These are phyloP conservation scores for Grammomys surdaster DNA, from an alignment of 2,113 vertebrate genomes.

Conservation along the genomic window DNA sequence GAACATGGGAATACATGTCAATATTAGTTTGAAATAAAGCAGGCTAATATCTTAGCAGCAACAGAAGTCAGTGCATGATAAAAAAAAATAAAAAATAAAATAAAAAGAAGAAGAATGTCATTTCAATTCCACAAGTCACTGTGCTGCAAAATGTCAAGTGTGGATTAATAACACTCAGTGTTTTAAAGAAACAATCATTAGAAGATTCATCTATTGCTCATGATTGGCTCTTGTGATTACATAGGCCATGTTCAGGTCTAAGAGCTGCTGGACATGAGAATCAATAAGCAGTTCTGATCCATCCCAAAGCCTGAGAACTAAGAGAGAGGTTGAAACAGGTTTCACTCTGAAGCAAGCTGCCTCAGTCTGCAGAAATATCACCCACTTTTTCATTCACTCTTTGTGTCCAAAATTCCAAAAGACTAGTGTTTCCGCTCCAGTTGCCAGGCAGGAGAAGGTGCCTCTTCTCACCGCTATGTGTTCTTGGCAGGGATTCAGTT, in stretches of 20 bases:
- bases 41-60: not conserved
- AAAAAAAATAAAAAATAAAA: not conserved
- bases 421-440: not conserved
- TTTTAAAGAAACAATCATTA: not conserved
- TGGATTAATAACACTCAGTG: not conserved
- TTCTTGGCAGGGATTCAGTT: not conserved
- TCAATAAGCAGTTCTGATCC: not conserved
- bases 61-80: not conserved
- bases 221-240: not conserved
- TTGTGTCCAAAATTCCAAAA: not conserved
- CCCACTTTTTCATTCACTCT: not conserved
- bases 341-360: not conserved
- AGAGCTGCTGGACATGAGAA: not conserved
- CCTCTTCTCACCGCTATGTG: not conserved
- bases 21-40: not conserved
- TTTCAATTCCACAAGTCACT: not conserved
- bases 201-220: not conserved
- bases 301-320: not conserved
- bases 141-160: not conserved
- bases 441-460: not conserved
- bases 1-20: not conserved
- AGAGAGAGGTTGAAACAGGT: not conserved
- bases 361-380: not conserved
- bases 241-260: not conserved
- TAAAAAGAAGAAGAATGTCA: not conserved